phyloP scores from a whole-genome alignment of 2,888 invertebrate species.

The Macrosiphum euphorbiae region DNA sequence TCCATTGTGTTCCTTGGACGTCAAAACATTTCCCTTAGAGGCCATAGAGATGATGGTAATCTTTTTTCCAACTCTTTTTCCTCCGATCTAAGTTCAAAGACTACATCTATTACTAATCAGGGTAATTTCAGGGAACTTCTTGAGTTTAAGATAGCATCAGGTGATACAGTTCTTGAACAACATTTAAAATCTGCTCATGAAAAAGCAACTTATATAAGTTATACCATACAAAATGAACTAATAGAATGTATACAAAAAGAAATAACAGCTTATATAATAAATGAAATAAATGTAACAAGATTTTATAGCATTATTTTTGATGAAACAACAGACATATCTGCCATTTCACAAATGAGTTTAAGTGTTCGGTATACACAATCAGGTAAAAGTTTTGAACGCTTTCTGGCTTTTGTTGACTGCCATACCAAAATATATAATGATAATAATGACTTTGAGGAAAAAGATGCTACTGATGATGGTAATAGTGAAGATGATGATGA shows the following conservation, averaged over 20 bases:
- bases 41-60: background rate
- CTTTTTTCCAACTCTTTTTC: background rate
- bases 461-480: too few species aligned
- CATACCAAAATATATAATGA: background rate
- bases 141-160: background rate
- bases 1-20: slow-evolving; percentile 19
- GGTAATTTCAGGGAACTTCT: background rate
- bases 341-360: background rate
- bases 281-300: too few species aligned
- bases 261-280: background rate
- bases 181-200: slow-evolving; percentile 1
- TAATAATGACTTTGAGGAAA: background rate
- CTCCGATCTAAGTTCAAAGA: background rate
- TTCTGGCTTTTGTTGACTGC: background rate
- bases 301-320: too few species aligned
- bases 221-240: background rate
- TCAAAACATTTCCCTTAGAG: background rate
- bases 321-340: too few species aligned
- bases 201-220: slow-evolving; percentile 15
- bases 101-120: background rate
- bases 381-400: background rate
- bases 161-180: slow-evolving; percentile 10
- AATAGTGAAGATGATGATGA: background rate
- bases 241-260: background rate
- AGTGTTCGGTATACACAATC: background rate